Evolutionary conservation across 2,888 invertebrate species (phyloP).

Genomic region (Oxyteleia sp.): DNA sequence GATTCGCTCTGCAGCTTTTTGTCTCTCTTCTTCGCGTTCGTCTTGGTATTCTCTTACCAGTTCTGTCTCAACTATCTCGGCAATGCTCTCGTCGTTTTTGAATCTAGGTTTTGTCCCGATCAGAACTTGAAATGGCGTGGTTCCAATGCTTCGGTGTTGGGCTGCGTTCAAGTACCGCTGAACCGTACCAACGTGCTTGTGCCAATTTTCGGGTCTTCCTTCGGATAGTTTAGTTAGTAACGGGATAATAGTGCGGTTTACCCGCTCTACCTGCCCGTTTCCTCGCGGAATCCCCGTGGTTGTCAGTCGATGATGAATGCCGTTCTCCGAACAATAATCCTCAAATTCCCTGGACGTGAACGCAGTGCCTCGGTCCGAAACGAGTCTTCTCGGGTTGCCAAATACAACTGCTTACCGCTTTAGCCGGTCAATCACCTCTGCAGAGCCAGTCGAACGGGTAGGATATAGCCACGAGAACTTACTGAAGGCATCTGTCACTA

Average conservation of each 20-base stretch:
- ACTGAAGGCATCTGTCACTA: slow-evolving; percentile 45
- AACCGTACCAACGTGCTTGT: slow-evolving; percentile 20
- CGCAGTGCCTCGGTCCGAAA: slow-evolving; percentile 70
- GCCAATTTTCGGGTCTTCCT: slow-evolving; percentile 30
- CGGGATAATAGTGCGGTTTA: slow-evolving; percentile 58
- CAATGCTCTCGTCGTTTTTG: slow-evolving; percentile 22
- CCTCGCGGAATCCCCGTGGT: slow-evolving; percentile 30
- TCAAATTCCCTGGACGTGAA: slow-evolving; percentile 60
- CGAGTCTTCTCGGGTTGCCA: slow-evolving; percentile 70
- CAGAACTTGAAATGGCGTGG: slow-evolving; percentile 26
- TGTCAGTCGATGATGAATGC: slow-evolving; percentile 20
- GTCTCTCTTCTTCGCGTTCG: slow-evolving; percentile 63
- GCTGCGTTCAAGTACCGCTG: slow-evolving; percentile 18
- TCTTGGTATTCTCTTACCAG: slow-evolving; percentile 59
- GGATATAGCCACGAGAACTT: slow-evolving; percentile 55
- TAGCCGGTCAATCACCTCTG: slow-evolving; percentile 75
- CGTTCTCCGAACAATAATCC: slow-evolving; percentile 32
- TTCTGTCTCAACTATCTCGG: slow-evolving; percentile 72
- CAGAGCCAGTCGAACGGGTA: slow-evolving; percentile 67
- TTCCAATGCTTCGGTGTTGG: slow-evolving; percentile 24
- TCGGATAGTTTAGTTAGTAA: slow-evolving; percentile 13
- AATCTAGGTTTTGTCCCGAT: slow-evolving; percentile 19
- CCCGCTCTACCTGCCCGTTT: slow-evolving; percentile 14
- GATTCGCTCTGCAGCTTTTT: slow-evolving; percentile 64
- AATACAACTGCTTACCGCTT: slow-evolving; percentile 72